Evolutionary conservation across 2,888 invertebrate species (phyloP), one percentile per base, ranked within the genome.

Genomic region (Julus scanicus): DNA sequence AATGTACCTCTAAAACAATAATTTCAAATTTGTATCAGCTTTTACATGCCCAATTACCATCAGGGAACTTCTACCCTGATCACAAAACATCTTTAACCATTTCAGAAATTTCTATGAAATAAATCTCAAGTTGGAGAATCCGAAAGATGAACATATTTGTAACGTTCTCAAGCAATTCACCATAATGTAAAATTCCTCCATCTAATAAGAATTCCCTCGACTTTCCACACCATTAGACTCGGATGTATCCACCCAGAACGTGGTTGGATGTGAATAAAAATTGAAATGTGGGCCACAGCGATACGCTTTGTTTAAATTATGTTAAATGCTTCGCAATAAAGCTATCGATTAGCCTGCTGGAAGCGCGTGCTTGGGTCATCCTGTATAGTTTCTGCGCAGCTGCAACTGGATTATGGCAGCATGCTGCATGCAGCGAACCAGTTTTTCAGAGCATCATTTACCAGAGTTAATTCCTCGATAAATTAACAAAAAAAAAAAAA

Each of bases 401-500:
- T 48, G 48, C 48, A 9, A 9, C 48, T 9, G 9, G 48, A n/a
- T 9, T 9, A 48, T 48, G 48, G 48, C 48, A 48, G 48, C 48
- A 63, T 63, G 63, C 20, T n/a, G 63, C 63, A 63, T n/a, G 20
- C 63, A 63, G 63, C 63, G 63, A 63, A 63, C 63, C 63, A 63
- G 63, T 63, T 63, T 63, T 63, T 63, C 63, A 63, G 63, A 63
- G 63, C 63, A 63, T 63, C 63, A 63, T 63, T 63, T n/a, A 63
- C 63, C 63, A 13, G 63, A 63, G 63, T 63, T 63, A 63, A 63
- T 63, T 63, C 63, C 63, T 63, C 63, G n/a, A 63, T 63, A 63
- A 63, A 63, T 63, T 63, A 40, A 84, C 84, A 40, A 84, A 84
- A 83, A 84, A n/a, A n/a, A n/a, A n/a, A n/a, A n/a, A n/a, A n/a